phyloP scores from a whole-genome alignment of 2,888 invertebrate species.

The Pyrocoelia pectoralis region DNA sequence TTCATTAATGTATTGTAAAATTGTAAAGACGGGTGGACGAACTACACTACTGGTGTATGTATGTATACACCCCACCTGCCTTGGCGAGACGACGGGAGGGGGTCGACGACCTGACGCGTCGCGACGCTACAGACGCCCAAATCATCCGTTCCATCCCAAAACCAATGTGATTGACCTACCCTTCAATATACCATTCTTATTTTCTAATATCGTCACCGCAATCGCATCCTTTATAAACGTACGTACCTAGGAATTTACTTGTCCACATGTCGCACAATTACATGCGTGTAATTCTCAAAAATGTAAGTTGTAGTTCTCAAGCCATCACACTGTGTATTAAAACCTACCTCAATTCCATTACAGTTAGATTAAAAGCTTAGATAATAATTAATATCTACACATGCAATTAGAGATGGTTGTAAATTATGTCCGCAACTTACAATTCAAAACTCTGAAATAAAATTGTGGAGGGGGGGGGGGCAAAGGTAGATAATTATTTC shows the following conservation, averaged over 20 bases:
- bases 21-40: constrained; percentile 25
- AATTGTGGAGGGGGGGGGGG: no score
- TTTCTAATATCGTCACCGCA: constrained; percentile 13
- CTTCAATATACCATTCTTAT: constrained; percentile 34
- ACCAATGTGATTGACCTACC: constrained; percentile 40
- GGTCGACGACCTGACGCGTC: constrained; percentile 46
- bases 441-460: no score
- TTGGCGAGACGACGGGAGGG: constrained; percentile 43
- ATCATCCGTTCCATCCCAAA: constrained; percentile 37
- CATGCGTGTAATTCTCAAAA: no score
- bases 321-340: no score
- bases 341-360: no score
- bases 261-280: no score
- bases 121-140: constrained; percentile 41
- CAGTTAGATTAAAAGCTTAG: no score
- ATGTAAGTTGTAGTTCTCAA: no score
- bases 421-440: no score
- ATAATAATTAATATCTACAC: no score
- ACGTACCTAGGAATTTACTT: constrained; percentile 1
- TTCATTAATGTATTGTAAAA: constrained; percentile 13
- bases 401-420: no score
- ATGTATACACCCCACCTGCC: constrained; percentile 40
- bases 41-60: constrained; percentile 20
- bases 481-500: no score
- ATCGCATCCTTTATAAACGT: constrained; percentile 24